Evolutionary conservation across 1,140 invertebrate species (phyloP).

Genomic region (Argopecten irradians): DNA sequence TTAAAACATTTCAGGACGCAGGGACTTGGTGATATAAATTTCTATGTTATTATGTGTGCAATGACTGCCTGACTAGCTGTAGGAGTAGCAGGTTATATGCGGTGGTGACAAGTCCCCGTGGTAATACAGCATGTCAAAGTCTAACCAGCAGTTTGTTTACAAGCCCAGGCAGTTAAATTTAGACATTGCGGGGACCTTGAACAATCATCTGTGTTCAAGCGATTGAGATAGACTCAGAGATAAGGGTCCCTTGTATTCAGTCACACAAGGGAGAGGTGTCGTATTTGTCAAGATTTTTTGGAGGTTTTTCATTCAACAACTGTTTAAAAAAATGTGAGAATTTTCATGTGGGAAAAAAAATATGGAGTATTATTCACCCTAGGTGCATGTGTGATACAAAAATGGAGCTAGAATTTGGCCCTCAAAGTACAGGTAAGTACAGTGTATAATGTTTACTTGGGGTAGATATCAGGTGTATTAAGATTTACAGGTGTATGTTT

Average conservation of each 20-base stretch:
- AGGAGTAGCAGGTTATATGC: background rate
- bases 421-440: background rate
- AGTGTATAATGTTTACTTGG: background rate
- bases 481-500: too few species aligned
- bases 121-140: background rate
- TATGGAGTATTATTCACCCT: background rate
- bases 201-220: conserved; percentile 16
- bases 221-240: background rate
- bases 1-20: too few species aligned
- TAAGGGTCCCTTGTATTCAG: conserved; percentile 7
- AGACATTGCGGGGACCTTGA: background rate
- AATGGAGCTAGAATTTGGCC: background rate
- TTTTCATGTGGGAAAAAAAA: conserved; percentile 12
- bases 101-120: background rate
- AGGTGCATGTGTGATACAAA: background rate
- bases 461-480: background rate
- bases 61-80: background rate
- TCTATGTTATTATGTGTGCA: too few species aligned
- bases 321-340: background rate
- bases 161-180: background rate
- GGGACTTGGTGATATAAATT: too few species aligned
- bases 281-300: background rate
- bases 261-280: background rate
- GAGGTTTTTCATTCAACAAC: background rate
- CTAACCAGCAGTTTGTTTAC: background rate